phyloP scores from a whole-genome alignment of 1,140 invertebrate genomes.

The Centruroides sculpturatus region DNA sequence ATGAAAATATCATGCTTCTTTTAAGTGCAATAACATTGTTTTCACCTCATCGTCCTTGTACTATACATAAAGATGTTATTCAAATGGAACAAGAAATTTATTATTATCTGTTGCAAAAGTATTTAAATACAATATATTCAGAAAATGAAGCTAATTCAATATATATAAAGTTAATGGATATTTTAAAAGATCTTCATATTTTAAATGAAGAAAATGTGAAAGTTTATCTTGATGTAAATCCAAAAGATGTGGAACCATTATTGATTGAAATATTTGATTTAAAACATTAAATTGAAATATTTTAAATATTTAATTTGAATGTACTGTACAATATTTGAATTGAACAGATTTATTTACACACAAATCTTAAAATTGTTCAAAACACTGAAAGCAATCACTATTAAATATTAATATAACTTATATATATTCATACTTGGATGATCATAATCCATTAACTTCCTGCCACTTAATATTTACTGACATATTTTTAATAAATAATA shows the following conservation, averaged over 20 bases:
- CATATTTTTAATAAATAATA: too few relatives aligned
- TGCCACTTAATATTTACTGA: too few relatives aligned
- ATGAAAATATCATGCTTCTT: slow-evolving; percentile 78
- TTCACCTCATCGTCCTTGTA: slow-evolving; percentile 57
- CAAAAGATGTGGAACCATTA: slow-evolving; percentile 71
- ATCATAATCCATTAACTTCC: too few relatives aligned
- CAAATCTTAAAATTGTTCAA: too few relatives aligned
- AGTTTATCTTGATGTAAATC: slow-evolving; percentile 79
- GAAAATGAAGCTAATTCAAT: slow-evolving; percentile 68
- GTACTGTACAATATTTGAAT: too few relatives aligned
- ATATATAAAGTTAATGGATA: slow-evolving; percentile 73
- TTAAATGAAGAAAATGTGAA: slow-evolving; percentile 72
- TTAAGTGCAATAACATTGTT: slow-evolving; percentile 80
- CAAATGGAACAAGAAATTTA: slow-evolving; percentile 81
- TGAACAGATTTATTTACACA: too few relatives aligned
- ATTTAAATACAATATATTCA: slow-evolving; percentile 65
- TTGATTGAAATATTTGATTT: slow-evolving; percentile 86
- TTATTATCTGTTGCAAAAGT: slow-evolving; percentile 68
- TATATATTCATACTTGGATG: too few relatives aligned
- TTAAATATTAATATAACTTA: too few relatives aligned
- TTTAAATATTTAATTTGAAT: background rate
- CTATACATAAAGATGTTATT: slow-evolving; percentile 69
- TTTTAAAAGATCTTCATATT: slow-evolving; percentile 68
- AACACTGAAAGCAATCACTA: too few relatives aligned
- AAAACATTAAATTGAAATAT: slow-evolving; percentile 33